These are phyloP conservation scores for Ochropleura plecta DNA, from an alignment of 2,888 invertebrate species.

Conservation along the genomic window DNA sequence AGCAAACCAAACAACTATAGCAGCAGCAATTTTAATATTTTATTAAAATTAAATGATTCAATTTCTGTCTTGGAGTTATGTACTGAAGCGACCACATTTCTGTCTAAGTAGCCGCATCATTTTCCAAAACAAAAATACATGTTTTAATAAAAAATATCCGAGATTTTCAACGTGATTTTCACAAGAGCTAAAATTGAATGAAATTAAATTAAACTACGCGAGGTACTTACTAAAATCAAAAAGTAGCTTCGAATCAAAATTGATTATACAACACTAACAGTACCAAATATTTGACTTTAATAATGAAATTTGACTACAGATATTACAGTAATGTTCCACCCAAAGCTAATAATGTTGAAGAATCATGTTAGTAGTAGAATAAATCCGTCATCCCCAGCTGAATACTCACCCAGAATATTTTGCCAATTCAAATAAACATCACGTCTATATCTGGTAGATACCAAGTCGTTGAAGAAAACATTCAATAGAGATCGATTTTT, in stretches of 20 bases:
- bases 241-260: background rate
- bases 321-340: conserved; percentile 5
- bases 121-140: background rate
- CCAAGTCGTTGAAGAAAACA: conserved; percentile 92
- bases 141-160: background rate
- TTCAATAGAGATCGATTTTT: conserved; percentile 91
- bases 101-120: background rate
- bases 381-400: conserved; percentile 58
- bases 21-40: background rate
- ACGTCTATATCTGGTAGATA: conserved; percentile 92
- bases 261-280: background rate
- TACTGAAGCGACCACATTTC: background rate
- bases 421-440: conserved; percentile 93
- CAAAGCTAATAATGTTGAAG: conserved; percentile 18
- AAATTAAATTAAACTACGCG: background rate
- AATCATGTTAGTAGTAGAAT: conserved; percentile 25
- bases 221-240: background rate
- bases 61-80: background rate
- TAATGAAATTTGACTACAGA: conserved; percentile 20
- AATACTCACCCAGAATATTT: conserved; percentile 91
- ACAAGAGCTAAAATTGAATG: background rate
- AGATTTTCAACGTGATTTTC: background rate
- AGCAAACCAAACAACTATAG: background rate
- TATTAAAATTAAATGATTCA: background rate
- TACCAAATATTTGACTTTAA: conserved; percentile 13